Conservation (phyloP, 2,888 invertebrate genomes). For the Homarus gammarus region DNA sequence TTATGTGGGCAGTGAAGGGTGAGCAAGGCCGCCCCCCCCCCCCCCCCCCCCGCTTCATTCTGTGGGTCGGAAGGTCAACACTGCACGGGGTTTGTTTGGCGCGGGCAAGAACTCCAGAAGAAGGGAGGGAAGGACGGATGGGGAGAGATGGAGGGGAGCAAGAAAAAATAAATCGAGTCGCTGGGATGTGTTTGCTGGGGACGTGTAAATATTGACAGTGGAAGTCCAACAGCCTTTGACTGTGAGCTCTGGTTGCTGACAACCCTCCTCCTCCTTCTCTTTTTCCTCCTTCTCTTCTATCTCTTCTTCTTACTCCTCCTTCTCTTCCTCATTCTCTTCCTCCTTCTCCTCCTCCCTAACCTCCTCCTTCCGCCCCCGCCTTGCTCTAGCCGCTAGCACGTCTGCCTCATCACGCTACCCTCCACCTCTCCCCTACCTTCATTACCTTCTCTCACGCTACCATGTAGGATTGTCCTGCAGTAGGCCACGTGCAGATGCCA, state of each 20-base stretch:
- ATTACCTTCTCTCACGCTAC: not conserved
- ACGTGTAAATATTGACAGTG: constrained; percentile 1
- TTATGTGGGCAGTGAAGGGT: too few relatives aligned
- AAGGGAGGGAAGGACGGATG: not conserved
- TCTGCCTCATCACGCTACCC: not conserved
- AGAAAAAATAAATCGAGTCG: constrained; percentile 1
- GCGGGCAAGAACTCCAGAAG: not conserved
- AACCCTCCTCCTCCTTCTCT: not conserved
- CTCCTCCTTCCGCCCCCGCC: not conserved
- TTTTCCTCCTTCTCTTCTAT: too few relatives aligned
- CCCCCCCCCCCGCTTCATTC: not conserved
- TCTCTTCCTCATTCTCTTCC: not conserved
- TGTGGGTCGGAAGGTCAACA: not conserved
- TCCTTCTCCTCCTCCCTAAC: not conserved
- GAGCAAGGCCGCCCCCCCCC: too few relatives aligned
- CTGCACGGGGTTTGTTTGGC: not conserved
- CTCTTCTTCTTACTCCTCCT: too few relatives aligned
- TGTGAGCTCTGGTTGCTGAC: not conserved
- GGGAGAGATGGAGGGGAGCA: not conserved
- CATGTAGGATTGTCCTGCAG: too few relatives aligned
- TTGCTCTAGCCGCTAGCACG: too few relatives aligned
- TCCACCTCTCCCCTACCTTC: not conserved
- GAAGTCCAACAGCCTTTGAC: constrained; percentile 1
- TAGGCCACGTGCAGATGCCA: too few relatives aligned
- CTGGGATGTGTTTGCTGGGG: not conserved